Conservation (phyloP, 2,797 vertebrate species). For the Carcharodon carcharias region DNA sequence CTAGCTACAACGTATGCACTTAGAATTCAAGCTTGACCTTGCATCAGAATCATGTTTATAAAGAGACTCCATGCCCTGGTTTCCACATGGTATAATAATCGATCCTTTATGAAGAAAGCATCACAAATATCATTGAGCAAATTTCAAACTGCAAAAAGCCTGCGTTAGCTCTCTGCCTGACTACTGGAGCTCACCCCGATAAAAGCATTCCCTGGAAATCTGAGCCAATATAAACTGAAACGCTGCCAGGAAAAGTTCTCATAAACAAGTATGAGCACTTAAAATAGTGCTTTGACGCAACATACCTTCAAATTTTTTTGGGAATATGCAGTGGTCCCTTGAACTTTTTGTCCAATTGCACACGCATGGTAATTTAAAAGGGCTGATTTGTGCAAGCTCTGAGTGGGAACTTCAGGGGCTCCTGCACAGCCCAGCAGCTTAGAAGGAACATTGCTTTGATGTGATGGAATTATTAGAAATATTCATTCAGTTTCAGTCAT, state of each 20-base stretch:
- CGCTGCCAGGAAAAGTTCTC: background rate
- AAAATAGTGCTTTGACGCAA: background rate
- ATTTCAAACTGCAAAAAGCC: background rate
- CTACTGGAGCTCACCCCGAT: no score
- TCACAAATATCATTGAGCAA: background rate
- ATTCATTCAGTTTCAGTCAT: background rate
- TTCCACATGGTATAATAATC: background rate
- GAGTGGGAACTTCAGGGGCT: background rate
- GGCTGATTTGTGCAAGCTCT: background rate
- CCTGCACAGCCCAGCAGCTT: background rate
- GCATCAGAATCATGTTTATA: background rate
- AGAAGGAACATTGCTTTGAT: background rate
- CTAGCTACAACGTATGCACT: background rate
- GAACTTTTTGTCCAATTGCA: no score
- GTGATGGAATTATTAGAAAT: background rate
- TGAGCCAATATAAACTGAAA: conserved; percentile 1
- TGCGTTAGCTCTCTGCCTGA: background rate
- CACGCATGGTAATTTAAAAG: background rate
- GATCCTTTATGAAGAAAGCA: background rate
- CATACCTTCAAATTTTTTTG: background rate
- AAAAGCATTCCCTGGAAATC: background rate
- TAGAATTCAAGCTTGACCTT: background rate
- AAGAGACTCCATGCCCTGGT: background rate
- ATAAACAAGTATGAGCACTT: background rate
- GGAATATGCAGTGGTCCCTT: background rate